Conservation (phyloP, 2,888 invertebrate genomes). For the Eupithecia centaureata region DNA sequence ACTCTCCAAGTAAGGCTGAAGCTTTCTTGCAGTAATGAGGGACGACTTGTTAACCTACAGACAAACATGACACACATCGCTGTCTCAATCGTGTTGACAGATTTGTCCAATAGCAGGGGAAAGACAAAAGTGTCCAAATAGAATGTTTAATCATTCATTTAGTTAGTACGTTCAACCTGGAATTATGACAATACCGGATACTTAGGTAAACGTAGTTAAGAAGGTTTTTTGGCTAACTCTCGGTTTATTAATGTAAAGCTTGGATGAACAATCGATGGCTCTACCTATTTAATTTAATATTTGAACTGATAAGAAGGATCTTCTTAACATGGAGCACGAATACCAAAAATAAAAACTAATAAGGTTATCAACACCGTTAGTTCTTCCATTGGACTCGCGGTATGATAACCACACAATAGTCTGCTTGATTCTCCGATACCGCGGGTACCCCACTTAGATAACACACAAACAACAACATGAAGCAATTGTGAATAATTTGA, state of each 20-base stretch:
- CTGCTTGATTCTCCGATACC: background rate
- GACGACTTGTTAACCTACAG: constrained; percentile 30
- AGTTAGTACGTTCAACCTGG: constrained; percentile 12
- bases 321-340: background rate
- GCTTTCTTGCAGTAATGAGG: constrained; percentile 54
- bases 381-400: background rate
- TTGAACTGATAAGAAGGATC: background rate
- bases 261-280: background rate
- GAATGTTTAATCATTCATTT: background rate
- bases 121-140: constrained; percentile 12
- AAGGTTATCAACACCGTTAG: background rate
- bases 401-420: background rate
- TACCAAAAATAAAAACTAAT: background rate
- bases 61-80: constrained; percentile 46
- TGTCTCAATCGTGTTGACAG: constrained; percentile 28
- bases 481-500: background rate
- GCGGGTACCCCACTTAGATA: constrained; percentile 15
- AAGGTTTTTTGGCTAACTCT: too few species aligned
- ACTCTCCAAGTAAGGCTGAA: constrained; percentile 58
- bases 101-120: constrained; percentile 21
- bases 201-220: background rate
- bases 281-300: background rate
- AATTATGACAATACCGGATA: background rate
- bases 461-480: constrained; percentile 1
- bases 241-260: background rate